Base-by-base conservation (phyloP, 2,797 vertebrate genomes). In the Salarias fasciatus region DNA sequence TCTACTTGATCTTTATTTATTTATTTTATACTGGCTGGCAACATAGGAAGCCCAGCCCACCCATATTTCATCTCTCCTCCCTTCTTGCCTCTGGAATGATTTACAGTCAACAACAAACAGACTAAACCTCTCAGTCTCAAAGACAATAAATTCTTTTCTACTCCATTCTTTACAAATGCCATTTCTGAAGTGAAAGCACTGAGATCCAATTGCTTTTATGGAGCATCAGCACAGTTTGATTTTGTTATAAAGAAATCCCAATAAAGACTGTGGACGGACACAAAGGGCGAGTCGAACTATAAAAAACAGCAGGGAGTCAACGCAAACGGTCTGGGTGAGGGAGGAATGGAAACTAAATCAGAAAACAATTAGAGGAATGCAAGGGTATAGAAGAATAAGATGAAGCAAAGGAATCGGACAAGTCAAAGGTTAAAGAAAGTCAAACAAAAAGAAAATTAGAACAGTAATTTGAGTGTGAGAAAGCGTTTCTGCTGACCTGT, bases 221-320 rank as follows among this genome's bases (percentile, higher is more conserved):
- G 61, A 49, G 71, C 64, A 76, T 72, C 58, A 59, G 61, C 38
- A 60, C 63, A 50, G 40, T 76, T 73, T 80, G 73, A 85, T 76
- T 82, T 76, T 76, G 66, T 82, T 80, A 82, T 74, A 80, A 78
- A 83, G 37, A 69, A 41, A 76, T 80, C 50, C 80, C 54, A 80
- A 80, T 83, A 84, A 84, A 75, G 78, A 69, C n/a, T 9, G 33
- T 31, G 45, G 43, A 50, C 56, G 49, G 70, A 69, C 52, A 69
- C 49, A 35, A 9, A 60, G 51, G 33, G 52, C 49, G 53, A 77
- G 48, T 49, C 45, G 36, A 31, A 68, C 58, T 53, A 47, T 57
- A 62, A 72, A 80, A 74, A 79, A 35, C 33, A 35, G 74, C 57
- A 60, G 58, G 38, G 42, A 63, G 47, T 45, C 33, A 14, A 59